Evolutionary conservation across 2,113 vertebrate species (phyloP).

Genomic region (Puntigrus tetrazona): DNA sequence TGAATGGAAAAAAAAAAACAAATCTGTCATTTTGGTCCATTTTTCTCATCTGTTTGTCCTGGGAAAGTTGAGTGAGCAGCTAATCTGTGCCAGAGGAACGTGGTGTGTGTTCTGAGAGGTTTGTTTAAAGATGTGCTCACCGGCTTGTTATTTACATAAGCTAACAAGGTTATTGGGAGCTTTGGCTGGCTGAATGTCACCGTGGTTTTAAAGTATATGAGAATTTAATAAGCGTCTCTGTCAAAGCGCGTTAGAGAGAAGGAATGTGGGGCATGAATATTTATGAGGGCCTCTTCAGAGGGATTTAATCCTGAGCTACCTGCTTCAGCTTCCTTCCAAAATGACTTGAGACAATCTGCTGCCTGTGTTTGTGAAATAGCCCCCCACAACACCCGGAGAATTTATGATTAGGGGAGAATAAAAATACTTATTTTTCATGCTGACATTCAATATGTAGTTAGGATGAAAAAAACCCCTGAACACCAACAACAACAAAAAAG

Average conservation of each 20-base stretch:
- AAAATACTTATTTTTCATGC: constrained; percentile 32
- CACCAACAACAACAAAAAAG: not conserved
- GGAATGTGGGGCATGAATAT: constrained; percentile 64
- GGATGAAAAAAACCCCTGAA: not conserved
- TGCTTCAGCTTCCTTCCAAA: constrained; percentile 51
- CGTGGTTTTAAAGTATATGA: constrained; percentile 66
- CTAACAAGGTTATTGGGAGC: constrained; percentile 72
- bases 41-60: constrained; percentile 39
- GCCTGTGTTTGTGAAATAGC: constrained; percentile 42
- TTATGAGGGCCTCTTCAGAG: constrained; percentile 63
- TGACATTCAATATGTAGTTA: constrained; percentile 23
- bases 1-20: constrained; percentile 19
- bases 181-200: constrained; percentile 73
- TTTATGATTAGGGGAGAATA: constrained; percentile 32
- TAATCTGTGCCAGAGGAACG: constrained; percentile 40
- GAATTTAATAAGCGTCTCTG: constrained; percentile 73
- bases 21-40: constrained; percentile 32
- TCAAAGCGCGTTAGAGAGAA: constrained; percentile 64
- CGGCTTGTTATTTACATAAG: constrained; percentile 69
- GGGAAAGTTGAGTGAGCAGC: constrained; percentile 24
- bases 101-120: constrained; percentile 43
- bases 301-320: constrained; percentile 52
- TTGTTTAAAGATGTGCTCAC: constrained; percentile 54
- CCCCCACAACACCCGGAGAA: constrained; percentile 27
- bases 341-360: constrained; percentile 54